Base-by-base conservation (phyloP, 2,113 vertebrate species). In the Eulemur macaco region DNA sequence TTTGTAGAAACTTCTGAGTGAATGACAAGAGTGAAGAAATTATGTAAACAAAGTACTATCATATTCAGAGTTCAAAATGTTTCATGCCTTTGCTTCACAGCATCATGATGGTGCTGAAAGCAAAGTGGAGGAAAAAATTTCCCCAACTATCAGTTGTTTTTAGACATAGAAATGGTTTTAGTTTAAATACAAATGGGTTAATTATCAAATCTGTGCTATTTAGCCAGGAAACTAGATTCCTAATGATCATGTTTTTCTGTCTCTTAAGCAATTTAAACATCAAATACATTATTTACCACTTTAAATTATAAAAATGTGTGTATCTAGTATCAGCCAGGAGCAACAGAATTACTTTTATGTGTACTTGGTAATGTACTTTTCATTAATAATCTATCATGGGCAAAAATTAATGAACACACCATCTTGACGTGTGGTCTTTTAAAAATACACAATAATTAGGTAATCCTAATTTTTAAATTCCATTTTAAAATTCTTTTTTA, bases 41-140 rank as follows among this genome's bases (percentile, higher is more conserved):
- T 94, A 94, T 6, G 6, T 88, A 98, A 97, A 98, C 74, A 96
- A 95, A 95, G 84, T 63, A 64, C 64, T 81, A 95, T 58, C 69
- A 73, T 73, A 96, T 84, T 92, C 78, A 85, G 93, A 98, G 94
- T 98, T 98, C 92, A 89, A 97, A 98, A 96, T 92, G 84, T 31
- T 82, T 97, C 97, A 81, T 25, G 85, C 37, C 92, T 37, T 12
- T 89, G 86, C 81, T 81, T 96, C 47, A 74, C 8, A 92, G 94
- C 34, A 58, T 64, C 88, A 58, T 87, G 94, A 21, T 37, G 71
- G 78, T 1, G 68, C 76, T 93, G 54, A 96, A 98, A 95, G 34
- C 39, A 97, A 96, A 97, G 85, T 90, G 76, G 42, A 97, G 86
- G n/a, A 68, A 96, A 97, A 96, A 74, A 86, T 80, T 81, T 92